phyloP scores from a whole-genome alignment of 2,888 invertebrate genomes.

The Caenorhabditis angaria region DNA sequence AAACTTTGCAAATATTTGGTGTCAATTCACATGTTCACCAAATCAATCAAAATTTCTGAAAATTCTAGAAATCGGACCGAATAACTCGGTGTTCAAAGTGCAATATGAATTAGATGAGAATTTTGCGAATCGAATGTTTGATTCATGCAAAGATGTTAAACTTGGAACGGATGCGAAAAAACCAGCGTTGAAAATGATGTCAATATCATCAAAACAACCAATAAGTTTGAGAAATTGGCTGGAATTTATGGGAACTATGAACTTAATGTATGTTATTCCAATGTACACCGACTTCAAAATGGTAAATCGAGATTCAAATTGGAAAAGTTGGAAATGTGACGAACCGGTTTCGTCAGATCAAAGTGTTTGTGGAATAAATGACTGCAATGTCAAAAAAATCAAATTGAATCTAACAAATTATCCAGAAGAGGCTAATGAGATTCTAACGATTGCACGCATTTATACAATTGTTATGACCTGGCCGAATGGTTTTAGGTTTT shows the following conservation, averaged over 20 bases:
- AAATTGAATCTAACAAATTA: too few species aligned
- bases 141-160: conserved; percentile 80
- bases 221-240: background rate
- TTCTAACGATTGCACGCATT: too few species aligned
- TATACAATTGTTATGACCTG: too few species aligned
- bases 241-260: conserved; percentile 24
- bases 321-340: background rate
- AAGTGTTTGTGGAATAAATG: background rate
- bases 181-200: background rate
- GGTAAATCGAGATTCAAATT: background rate
- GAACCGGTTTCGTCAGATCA: background rate
- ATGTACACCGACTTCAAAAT: conserved; percentile 13
- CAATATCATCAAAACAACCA: background rate
- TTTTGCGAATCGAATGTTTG: conserved; percentile 81
- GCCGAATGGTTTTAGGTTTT: too few species aligned
- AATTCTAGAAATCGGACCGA: conserved; percentile 71
- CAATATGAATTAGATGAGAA: conserved; percentile 80
- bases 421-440: too few species aligned
- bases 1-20: conserved; percentile 85
- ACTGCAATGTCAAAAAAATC: background rate
- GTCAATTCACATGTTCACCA: conserved; percentile 85
- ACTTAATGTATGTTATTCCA: conserved; percentile 14
- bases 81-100: conserved; percentile 74
- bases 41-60: conserved; percentile 82
- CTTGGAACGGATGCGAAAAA: conserved; percentile 9